These are phyloP conservation scores for Vireo griseus DNA, from an alignment of 2,797 vertebrate species.

Conservation along the genomic window DNA sequence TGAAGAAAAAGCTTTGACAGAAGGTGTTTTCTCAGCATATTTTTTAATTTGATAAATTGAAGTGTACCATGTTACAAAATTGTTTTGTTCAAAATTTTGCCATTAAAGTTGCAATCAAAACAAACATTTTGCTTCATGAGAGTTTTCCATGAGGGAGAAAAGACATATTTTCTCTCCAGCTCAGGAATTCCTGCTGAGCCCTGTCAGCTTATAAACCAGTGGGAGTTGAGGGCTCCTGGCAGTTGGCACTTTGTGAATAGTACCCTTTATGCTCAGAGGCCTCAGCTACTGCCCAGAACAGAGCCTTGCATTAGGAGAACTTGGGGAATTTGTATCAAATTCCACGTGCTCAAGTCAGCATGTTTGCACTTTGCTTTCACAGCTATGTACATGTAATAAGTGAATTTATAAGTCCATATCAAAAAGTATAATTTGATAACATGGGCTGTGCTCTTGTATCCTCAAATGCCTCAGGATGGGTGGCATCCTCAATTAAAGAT, in stretches of 20 bases:
- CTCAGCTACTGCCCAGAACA: not conserved
- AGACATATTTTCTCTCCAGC: not conserved
- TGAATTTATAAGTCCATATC: not conserved
- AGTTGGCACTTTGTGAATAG: slow-evolving; percentile 35
- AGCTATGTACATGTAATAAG: not conserved
- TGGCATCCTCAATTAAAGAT: not conserved
- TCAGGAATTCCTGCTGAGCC: not conserved
- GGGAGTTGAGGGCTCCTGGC: not conserved
- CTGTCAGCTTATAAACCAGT: not conserved
- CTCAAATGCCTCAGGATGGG: not conserved
- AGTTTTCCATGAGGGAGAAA: not conserved
- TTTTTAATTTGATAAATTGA: not conserved
- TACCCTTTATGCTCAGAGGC: not conserved
- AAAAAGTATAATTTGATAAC: not conserved
- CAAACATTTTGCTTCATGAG: not conserved
- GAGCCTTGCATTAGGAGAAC: not conserved
- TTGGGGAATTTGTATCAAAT: not conserved
- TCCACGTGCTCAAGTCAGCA: not conserved
- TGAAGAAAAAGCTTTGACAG: not conserved
- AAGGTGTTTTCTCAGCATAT: not conserved
- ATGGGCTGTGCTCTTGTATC: not conserved
- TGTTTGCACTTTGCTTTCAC: not conserved
- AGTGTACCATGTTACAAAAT: not conserved
- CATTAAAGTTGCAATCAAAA: not conserved
- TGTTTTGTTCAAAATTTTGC: not conserved